phyloP scores from a whole-genome alignment of 2,888 invertebrate species.

The Drosophila rellima region DNA sequence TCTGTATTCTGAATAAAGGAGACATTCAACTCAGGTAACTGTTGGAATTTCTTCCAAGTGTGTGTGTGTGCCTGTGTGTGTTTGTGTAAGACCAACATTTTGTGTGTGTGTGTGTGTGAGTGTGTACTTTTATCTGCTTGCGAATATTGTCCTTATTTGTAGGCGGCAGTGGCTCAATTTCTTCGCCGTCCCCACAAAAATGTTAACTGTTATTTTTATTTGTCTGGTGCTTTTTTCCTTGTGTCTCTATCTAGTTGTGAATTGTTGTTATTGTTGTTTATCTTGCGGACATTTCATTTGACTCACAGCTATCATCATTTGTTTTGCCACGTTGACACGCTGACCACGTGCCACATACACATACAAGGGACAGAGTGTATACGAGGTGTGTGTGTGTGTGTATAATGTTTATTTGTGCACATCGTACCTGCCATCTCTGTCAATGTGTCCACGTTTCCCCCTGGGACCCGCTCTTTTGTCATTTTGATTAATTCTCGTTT shows the following conservation, averaged over 20 bases:
- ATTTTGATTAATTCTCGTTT: constrained; percentile 70
- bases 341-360: constrained; percentile 53
- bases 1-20: constrained; percentile 2
- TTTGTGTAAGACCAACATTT: constrained; percentile 12
- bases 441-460: constrained; percentile 35
- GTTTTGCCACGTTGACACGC: constrained; percentile 76
- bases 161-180: constrained; percentile 54
- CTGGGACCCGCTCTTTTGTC: constrained; percentile 28
- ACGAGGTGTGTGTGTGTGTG: constrained; percentile 17
- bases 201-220: constrained; percentile 58
- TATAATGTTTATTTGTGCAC: constrained; percentile 63
- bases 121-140: constrained; percentile 33
- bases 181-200: constrained; percentile 42
- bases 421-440: constrained; percentile 54
- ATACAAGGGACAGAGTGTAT: constrained; percentile 10
- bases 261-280: constrained; percentile 28
- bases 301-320: constrained; percentile 75
- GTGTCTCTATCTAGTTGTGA: constrained; percentile 3
- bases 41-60: neutral
- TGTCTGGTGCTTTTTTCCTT: constrained; percentile 28
- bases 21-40: constrained; percentile 5
- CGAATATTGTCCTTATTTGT: constrained; percentile 68
- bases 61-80: neutral
- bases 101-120: constrained; percentile 12
- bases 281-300: constrained; percentile 72